Percentiles rank a stretch among this genome's conserved stretches.
These are phyloP conservation scores for Euphydryas editha DNA, from an alignment of 2,888 invertebrate genomes.

Conservation along the genomic window DNA sequence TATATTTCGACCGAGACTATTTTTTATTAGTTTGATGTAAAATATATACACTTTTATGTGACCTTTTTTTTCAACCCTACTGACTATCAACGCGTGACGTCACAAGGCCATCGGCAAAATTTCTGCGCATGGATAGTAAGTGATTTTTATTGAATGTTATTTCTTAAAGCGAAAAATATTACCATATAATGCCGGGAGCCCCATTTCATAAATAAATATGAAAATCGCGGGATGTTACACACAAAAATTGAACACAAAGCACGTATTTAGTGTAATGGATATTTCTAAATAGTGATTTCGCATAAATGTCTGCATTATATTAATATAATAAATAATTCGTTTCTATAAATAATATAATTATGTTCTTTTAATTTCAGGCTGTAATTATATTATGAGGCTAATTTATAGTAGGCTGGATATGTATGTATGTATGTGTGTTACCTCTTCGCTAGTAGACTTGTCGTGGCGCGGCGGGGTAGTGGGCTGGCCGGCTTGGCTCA, in stretches of 20 bases:
- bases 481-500: constrained; percentile 93
- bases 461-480: constrained; percentile 95
- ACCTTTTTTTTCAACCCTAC: too few relatives aligned
- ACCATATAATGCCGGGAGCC: constrained; percentile 36
- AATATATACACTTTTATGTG: too few relatives aligned
- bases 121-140: background rate
- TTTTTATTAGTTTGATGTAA: too few relatives aligned
- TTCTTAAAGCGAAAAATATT: background rate
- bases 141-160: background rate
- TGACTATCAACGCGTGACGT: too few relatives aligned
- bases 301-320: constrained; percentile 25
- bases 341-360: too few relatives aligned
- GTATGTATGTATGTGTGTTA: constrained; percentile 59
- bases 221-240: constrained; percentile 35
- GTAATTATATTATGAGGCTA: constrained; percentile 16
- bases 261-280: constrained; percentile 36
- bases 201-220: constrained; percentile 41
- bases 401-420: constrained; percentile 9
- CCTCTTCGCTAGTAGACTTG: constrained; percentile 98
- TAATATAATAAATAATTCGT: constrained; percentile 19
- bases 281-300: constrained; percentile 26
- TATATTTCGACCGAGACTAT: too few relatives aligned
- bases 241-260: constrained; percentile 34
- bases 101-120: too few relatives aligned
- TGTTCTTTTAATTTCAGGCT: background rate